Evolutionary conservation across 2,113 vertebrate species (phyloP).

Genomic region (Dasypus novemcinctus): DNA sequence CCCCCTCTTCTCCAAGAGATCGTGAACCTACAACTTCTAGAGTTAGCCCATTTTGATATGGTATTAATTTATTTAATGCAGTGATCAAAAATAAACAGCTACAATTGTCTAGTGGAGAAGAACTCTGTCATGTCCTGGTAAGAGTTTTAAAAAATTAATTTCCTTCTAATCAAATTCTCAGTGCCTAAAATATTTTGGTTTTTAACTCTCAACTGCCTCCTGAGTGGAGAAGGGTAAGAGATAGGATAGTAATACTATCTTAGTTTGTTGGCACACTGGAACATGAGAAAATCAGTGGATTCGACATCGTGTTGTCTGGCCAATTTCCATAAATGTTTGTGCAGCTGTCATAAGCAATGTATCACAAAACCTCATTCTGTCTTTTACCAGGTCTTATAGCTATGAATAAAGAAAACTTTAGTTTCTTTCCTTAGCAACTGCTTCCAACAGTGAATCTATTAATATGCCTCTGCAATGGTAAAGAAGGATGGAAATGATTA

Average conservation of each 20-base stretch:
- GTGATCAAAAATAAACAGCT: slow-evolving; percentile 7
- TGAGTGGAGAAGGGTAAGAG: background rate
- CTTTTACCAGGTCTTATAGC: background rate
- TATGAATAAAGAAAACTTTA: background rate
- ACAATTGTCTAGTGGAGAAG: background rate
- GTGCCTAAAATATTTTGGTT: background rate
- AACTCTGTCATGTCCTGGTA: background rate
- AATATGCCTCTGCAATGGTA: background rate
- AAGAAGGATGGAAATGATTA: background rate
- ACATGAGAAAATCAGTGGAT: background rate
- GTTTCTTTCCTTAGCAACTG: background rate
- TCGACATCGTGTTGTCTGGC: slow-evolving; percentile 21
- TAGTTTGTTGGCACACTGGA: background rate
- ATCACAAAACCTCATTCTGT: background rate
- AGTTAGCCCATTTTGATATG: background rate
- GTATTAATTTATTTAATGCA: background rate
- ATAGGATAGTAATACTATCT: background rate
- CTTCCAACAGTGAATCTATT: background rate
- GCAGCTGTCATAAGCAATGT: slow-evolving; percentile 49
- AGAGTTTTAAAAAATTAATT: slow-evolving; percentile 2
- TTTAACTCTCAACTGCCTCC: background rate
- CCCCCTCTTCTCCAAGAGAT: background rate
- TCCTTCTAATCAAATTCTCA: slow-evolving; percentile 36
- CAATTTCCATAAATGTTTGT: slow-evolving; percentile 47
- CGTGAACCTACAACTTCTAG: background rate